Evolutionary conservation across 2,797 vertebrate species (phyloP).

Genomic region (Tauraco hartlaubi): DNA sequence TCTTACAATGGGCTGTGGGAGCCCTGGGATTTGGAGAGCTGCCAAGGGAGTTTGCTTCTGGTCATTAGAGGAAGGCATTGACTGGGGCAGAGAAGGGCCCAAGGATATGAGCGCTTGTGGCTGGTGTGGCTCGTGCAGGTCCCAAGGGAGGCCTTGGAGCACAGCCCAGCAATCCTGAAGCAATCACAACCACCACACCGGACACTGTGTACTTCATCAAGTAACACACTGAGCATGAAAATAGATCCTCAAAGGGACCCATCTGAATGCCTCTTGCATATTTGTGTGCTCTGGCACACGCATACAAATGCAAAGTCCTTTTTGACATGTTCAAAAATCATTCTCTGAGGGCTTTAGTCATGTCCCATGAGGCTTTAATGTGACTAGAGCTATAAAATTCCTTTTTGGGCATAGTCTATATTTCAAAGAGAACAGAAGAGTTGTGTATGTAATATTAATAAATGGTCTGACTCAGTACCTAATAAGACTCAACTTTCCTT

Average conservation of each 20-base stretch:
- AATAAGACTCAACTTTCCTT: background rate
- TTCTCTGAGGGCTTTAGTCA: background rate
- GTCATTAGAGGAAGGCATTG: background rate
- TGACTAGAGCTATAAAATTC: background rate
- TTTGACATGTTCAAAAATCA: background rate
- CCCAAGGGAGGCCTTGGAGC: accelerated
- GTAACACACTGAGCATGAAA: background rate
- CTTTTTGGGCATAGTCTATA: background rate
- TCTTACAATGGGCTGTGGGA: background rate
- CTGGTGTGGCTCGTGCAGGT: background rate
- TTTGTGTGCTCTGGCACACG: background rate
- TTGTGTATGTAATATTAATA: background rate
- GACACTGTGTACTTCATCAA: background rate
- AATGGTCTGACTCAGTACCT: background rate
- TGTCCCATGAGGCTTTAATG: background rate
- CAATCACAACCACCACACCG: background rate
- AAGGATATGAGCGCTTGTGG: background rate
- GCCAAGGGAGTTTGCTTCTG: background rate
- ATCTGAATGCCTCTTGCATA: background rate
- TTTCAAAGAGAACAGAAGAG: background rate
- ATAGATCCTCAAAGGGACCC: background rate
- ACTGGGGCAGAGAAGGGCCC: background rate
- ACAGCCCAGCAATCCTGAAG: background rate
- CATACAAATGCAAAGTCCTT: background rate
- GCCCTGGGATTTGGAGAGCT: background rate